Evolutionary conservation across 2,797 vertebrate species (phyloP).

Genomic region (Gallinago nigripennis): DNA sequence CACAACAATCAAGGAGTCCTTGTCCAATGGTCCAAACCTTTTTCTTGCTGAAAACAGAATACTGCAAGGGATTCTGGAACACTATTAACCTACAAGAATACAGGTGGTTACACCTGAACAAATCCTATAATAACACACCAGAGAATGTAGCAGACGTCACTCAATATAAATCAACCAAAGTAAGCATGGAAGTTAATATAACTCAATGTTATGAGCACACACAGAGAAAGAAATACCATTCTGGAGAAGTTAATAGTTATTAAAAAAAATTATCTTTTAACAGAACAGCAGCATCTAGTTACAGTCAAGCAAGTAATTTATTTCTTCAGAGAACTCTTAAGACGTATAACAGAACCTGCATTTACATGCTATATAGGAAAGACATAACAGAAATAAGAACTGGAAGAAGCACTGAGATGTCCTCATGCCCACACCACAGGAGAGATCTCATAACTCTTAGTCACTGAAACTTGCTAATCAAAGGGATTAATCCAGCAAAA

Average conservation of each 20-base stretch:
- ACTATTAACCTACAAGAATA: not conserved
- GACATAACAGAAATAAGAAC: not conserved
- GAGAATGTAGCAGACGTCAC: not conserved
- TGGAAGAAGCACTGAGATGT: not conserved
- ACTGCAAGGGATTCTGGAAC: not conserved
- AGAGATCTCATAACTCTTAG: not conserved
- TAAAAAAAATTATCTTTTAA: not conserved
- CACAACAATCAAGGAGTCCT: not conserved
- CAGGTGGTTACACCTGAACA: not conserved
- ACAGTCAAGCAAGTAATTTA: not conserved
- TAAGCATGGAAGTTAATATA: not conserved
- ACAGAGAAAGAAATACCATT: not conserved
- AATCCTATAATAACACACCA: not conserved
- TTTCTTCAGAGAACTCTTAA: not conserved
- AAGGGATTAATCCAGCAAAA: not conserved
- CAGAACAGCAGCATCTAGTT: not conserved
- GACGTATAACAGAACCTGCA: not conserved
- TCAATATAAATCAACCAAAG: not conserved
- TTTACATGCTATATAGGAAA: not conserved
- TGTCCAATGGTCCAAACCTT: not conserved
- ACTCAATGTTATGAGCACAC: not conserved
- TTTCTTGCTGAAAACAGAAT: not conserved
- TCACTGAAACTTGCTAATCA: not conserved
- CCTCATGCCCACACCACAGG: not conserved
- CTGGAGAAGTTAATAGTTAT: not conserved